These are phyloP conservation scores for Dasypolia templi DNA, from an alignment of 2,888 invertebrate species.

Conservation along the genomic window DNA sequence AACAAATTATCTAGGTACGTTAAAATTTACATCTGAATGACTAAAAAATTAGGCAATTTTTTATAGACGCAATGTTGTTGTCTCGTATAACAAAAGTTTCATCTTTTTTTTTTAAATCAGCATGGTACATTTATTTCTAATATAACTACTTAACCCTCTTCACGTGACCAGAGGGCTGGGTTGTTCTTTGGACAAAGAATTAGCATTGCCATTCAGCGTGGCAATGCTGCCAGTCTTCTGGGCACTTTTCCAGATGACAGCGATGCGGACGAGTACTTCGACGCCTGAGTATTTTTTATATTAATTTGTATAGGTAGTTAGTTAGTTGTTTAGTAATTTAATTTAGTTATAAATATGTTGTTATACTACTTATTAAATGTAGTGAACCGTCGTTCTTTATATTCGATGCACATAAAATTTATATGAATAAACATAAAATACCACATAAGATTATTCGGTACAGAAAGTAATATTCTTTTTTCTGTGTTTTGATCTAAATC, in stretches of 20 bases:
- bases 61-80: background rate
- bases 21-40: background rate
- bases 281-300: no score
- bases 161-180: no score
- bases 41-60: background rate
- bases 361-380: constrained; percentile 1
- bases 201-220: no score
- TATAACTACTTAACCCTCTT: background rate
- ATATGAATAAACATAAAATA: background rate
- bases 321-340: no score
- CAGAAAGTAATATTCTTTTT: background rate
- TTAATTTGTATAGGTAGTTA: no score
- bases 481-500: background rate
- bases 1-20: background rate
- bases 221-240: no score
- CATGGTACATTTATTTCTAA: constrained; percentile 5
- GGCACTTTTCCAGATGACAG: no score
- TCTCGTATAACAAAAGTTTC: background rate
- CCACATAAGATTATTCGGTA: background rate
- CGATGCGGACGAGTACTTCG: no score
- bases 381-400: constrained; percentile 1
- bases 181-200: no score
- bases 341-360: no score
- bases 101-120: background rate
- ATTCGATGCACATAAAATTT: background rate